Conservation (phyloP, 2,113 vertebrate species). For the Macrotis lagotis region DNA sequence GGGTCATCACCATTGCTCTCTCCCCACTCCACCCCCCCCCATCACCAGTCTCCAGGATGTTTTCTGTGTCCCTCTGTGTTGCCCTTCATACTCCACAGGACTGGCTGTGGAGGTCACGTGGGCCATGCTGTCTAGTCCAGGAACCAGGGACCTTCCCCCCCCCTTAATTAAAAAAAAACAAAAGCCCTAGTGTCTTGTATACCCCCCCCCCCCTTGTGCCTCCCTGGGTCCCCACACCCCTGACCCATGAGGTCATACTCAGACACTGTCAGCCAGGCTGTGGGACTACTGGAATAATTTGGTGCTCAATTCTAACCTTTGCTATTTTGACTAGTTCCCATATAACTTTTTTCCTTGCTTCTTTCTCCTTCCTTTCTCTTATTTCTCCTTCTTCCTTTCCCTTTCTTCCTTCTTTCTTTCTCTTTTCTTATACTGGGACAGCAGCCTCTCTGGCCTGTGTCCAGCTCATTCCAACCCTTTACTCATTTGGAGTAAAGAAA, state of each 20-base stretch:
- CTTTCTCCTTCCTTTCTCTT: background rate
- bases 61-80: slow-evolving; percentile 66
- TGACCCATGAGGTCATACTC: slow-evolving; percentile 77
- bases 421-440: background rate
- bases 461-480: background rate
- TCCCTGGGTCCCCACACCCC: slow-evolving; percentile 60
- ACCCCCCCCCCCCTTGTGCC: slow-evolving; percentile 60
- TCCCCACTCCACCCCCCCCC: background rate
- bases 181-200: slow-evolving; percentile 76
- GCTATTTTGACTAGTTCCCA: slow-evolving; percentile 41
- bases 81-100: slow-evolving; percentile 40
- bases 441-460: background rate
- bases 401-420: background rate
- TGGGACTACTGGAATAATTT: slow-evolving; percentile 49
- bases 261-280: slow-evolving; percentile 73
- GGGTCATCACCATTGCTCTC: background rate
- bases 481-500: background rate
- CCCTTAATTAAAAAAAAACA: slow-evolving; percentile 79
- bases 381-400: background rate
- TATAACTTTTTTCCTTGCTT: background rate
- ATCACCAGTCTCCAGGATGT: slow-evolving; percentile 2
- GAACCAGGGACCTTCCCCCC: slow-evolving; percentile 67
- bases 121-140: slow-evolving; percentile 73
- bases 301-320: slow-evolving; percentile 42
- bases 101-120: slow-evolving; percentile 66